These are phyloP conservation scores for Fissipunctia ypsillon DNA, from an alignment of 2,888 invertebrate genomes.

Conservation along the genomic window DNA sequence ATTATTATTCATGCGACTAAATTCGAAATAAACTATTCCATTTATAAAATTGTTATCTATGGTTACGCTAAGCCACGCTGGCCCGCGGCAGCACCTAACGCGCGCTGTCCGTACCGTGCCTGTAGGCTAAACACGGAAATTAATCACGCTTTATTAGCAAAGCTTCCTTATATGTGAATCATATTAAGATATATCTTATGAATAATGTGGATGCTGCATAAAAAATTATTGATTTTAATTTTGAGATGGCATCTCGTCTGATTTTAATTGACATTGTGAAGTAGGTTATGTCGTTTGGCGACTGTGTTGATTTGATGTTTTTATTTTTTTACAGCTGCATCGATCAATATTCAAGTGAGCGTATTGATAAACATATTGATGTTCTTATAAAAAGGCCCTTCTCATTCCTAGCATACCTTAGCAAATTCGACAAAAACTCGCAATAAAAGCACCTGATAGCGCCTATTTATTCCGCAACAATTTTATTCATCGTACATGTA, in stretches of 20 bases:
- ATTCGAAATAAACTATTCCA: conserved; percentile 74
- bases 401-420: conserved; percentile 12
- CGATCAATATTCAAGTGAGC: conserved; percentile 23
- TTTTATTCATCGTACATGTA: conserved; percentile 66
- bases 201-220: conserved; percentile 58
- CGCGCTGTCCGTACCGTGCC: conserved; percentile 69
- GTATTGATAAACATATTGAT: background rate
- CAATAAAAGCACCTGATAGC: conserved; percentile 34
- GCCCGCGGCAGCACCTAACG: conserved; percentile 72
- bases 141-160: conserved; percentile 79
- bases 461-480: conserved; percentile 51
- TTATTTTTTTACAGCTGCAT: conserved; percentile 2
- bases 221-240: conserved; percentile 60
- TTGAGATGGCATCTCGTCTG: conserved; percentile 41
- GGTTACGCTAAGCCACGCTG: conserved; percentile 65
- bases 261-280: conserved; percentile 35
- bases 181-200: conserved; percentile 62
- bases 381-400: conserved; percentile 15
- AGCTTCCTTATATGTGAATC: conserved; percentile 73
- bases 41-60: conserved; percentile 75
- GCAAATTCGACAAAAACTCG: conserved; percentile 44
- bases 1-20: conserved; percentile 69
- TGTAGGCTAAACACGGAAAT: conserved; percentile 74
- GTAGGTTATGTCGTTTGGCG: conserved; percentile 15
- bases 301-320: conserved; percentile 14